phyloP scores from a whole-genome alignment of 2,888 invertebrate genomes.

The Cancer borealis region DNA sequence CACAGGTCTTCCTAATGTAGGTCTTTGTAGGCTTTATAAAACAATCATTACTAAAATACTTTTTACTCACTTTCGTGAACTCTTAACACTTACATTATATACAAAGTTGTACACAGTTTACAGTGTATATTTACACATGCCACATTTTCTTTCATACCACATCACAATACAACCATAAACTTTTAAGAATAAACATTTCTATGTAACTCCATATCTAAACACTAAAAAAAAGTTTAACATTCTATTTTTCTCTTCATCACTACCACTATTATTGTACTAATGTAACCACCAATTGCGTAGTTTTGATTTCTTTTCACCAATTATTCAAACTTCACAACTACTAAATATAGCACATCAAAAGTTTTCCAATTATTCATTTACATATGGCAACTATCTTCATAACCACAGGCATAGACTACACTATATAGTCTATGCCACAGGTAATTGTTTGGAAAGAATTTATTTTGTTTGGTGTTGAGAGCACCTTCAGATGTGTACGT shows the following conservation, averaged over 20 bases:
- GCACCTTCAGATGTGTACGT: not conserved
- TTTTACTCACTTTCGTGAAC: not conserved
- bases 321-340: not conserved
- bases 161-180: constrained; percentile 1
- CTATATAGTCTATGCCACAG: no score
- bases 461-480: not conserved
- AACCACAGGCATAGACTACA: no score
- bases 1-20: no score
- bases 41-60: constrained; percentile 11
- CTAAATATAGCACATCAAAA: no score
- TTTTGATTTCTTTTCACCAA: not conserved
- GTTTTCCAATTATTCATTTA: no score
- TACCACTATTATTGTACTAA: not conserved
- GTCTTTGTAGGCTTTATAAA: not conserved
- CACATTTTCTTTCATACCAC: not conserved
- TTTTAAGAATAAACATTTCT: not conserved
- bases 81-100: constrained; percentile 31
- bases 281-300: not conserved
- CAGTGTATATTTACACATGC: constrained; percentile 43
- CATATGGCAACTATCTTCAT: no score
- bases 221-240: not conserved
- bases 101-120: constrained; percentile 37
- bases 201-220: not conserved
- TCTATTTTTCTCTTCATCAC: not conserved
- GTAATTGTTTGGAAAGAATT: not conserved